These are phyloP conservation scores for Montipora sp. DNA, from an alignment of 64 coral and sea anemone species.

Conservation along the genomic window DNA sequence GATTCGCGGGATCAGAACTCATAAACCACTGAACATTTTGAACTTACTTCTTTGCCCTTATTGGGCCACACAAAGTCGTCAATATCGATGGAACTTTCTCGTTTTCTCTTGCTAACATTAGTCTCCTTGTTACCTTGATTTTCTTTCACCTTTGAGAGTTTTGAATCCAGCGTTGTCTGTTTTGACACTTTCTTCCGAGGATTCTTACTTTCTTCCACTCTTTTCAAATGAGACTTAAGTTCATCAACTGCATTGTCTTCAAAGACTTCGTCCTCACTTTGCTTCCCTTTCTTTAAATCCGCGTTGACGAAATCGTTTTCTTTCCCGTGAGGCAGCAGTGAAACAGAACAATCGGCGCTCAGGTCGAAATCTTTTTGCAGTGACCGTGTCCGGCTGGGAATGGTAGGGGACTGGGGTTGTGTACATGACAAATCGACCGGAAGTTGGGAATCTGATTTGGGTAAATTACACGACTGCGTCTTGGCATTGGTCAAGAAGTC, in stretches of 20 bases:
- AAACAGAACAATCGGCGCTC: constrained; percentile 52
- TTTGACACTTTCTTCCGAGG: background rate
- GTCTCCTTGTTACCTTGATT: background rate
- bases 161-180: background rate
- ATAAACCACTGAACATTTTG: background rate
- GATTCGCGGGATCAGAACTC: too few species aligned
- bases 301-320: background rate
- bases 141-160: background rate
- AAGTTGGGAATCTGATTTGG: constrained; percentile 21
- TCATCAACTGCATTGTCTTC: background rate
- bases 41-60: background rate
- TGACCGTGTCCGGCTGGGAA: constrained; percentile 36
- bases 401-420: constrained; percentile 33
- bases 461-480: background rate
- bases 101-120: constrained; percentile 65
- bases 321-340: constrained; percentile 43
- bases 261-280: background rate
- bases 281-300: background rate
- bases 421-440: constrained; percentile 15
- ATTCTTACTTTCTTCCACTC: background rate
- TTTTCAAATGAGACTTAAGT: background rate
- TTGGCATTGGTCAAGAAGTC: background rate
- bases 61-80: background rate
- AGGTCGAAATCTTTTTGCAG: constrained; percentile 29
- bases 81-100: constrained; percentile 47